Base-by-base conservation (phyloP, 2,888 invertebrate genomes). In the Nipponacmea schrenckii region DNA sequence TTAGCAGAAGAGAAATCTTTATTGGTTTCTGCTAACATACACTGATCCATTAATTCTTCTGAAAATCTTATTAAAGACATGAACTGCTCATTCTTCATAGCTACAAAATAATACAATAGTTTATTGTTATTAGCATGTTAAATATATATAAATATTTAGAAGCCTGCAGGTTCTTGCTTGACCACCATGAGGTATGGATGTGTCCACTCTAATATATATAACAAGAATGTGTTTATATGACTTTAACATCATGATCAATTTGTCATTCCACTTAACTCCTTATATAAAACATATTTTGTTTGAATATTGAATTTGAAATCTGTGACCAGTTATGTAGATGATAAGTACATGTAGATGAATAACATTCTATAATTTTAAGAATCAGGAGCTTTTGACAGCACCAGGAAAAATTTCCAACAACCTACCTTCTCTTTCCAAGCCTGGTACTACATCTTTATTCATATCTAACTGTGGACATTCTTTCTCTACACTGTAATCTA, bases 41-140 rank as follows among this genome's bases (percentile, higher is more conserved):
- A 96, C 86, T 94, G 94, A 80, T 95, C 95, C 80, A 97, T 90
- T 46, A 96, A 90, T 75, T 94, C 93, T 87, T 97, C 97, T 0
- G 96, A 96, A 90, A 96, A 96, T 76, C 94, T 92, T 88, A 96
- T 96, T 8, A 96, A 91, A 62, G 94, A 93, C 88, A 96, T 95
- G 86, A 93, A 93, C 87, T 94, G 79, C 20, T 82, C 81, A 74
- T 77, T 80, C 67, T 75, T 75, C 63, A 65, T 69, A 56, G 68
- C 76, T 76, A 73, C 50, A 68, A 73, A 14, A 64, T 8, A 65
- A 44, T 17, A n/a, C n/a, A n/a, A n/a, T n/a, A n/a, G n/a, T n/a
- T n/a, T n/a, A n/a, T n/a, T n/a, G n/a, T n/a, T n/a, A n/a, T n/a
- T n/a, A n/a, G n/a, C n/a, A n/a, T n/a, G n/a, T n/a, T n/a, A n/a